Evolutionary conservation across 2,888 invertebrate species (phyloP), one percentile per base, ranked within the genome.

Genomic region (Epistrophe grossulariae): DNA sequence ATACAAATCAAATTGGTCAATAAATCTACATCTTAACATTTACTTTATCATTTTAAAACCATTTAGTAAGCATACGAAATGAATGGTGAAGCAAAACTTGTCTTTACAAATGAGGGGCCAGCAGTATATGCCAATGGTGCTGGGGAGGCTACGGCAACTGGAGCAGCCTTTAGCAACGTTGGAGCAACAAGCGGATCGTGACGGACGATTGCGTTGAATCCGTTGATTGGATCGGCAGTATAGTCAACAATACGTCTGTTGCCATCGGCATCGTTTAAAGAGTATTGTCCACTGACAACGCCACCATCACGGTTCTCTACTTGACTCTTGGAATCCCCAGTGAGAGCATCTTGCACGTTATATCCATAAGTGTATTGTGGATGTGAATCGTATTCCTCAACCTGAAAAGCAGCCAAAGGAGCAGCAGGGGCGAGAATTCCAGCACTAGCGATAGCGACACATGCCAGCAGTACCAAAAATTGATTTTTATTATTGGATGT

Each of bases 291-390:
- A 88, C 91, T 91, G 10, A 93, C 93, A 45, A 93, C 89, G 79
- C 92, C 93, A 62, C 93, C 93, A 79, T 93, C 92, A 50, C 93
- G 93, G 48, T 90, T 91, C 89, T 93, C 93, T 48, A 92, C 92
- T 87, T 92, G 92, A 59, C 89, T 92, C 90, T 93, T 93, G 3
- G 92, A 92, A 74, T 93, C 93, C 38, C 93, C 93, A 15, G 93
- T 92, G 7, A 93, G 87, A 62, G 90, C 90, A 88, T 93, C 93
- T 88, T 93, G 92, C 38, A 93, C 92, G 82, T 93, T 93, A 87
- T 93, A 93, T 59, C 92, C 92, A 43, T 91, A 93, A 72, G 91
- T 91, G 89, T 93, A 93, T 88, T 93, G 92, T 38, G 93, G 93
- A 89, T 93, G 91, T 64, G 93, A 92, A 73, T 93, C 93, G 89